Percentiles rank a stretch among this genome's conserved stretches.
phyloP scores from a whole-genome alignment of 2,888 invertebrate genomes.

The Polydesmus complanatus region DNA sequence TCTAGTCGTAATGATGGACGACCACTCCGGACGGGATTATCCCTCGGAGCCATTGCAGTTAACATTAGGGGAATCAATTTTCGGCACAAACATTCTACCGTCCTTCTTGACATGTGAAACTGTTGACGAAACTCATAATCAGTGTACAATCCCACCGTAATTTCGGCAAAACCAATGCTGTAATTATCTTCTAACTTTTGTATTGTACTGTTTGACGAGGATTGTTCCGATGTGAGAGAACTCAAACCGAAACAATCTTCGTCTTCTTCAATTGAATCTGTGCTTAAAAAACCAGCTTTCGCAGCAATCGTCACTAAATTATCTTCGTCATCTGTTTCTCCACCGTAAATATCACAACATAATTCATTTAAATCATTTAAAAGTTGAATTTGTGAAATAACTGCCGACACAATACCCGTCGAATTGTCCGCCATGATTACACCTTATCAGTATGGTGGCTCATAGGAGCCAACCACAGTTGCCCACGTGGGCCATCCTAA shows the following conservation, averaged over 20 bases:
- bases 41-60: neutral
- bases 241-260: neutral
- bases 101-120: slow-evolving; percentile 5
- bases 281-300: neutral
- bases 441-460: too few relatives aligned
- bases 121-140: slow-evolving; percentile 2
- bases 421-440: neutral
- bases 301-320: neutral
- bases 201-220: neutral
- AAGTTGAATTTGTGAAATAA: neutral
- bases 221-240: too few relatives aligned
- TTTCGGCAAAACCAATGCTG: neutral
- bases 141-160: slow-evolving; percentile 1
- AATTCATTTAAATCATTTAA: neutral
- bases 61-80: slow-evolving; percentile 3
- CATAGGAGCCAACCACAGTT: too few relatives aligned
- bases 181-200: neutral
- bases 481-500: too few relatives aligned
- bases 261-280: neutral
- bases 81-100: neutral
- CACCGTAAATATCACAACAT: neutral
- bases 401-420: neutral
- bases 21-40: neutral
- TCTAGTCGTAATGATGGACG: slow-evolving; percentile 3
- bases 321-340: slow-evolving; percentile 8